These are phyloP conservation scores for Pharmacophagus antenor DNA, from an alignment of 2,888 invertebrate genomes.

Conservation along the genomic window DNA sequence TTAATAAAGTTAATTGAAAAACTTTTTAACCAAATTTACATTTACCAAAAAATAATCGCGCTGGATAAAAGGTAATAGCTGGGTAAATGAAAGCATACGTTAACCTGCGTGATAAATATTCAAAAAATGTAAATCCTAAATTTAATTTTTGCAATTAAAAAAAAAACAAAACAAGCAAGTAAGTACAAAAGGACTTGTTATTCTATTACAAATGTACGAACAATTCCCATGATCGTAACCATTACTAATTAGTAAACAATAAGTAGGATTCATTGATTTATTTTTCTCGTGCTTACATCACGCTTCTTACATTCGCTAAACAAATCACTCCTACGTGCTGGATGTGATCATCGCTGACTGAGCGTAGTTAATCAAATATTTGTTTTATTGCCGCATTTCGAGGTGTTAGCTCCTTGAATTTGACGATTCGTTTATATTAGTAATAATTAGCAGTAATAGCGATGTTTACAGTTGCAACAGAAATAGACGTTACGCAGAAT, in stretches of 20 bases:
- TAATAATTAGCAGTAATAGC: too few species aligned
- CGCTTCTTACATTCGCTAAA: slow-evolving; percentile 2
- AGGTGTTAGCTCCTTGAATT: slow-evolving; percentile 21
- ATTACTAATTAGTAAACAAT: slow-evolving; percentile 9
- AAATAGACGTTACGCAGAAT: background rate
- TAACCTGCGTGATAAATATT: too few species aligned
- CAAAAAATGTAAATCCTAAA: too few species aligned
- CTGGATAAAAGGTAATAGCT: too few species aligned
- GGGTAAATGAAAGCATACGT: too few species aligned
- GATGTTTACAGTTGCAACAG: background rate
- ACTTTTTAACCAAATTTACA: too few species aligned
- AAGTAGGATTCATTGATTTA: background rate
- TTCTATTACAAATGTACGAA: too few species aligned
- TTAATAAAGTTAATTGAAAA: too few species aligned
- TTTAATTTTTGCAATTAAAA: too few species aligned
- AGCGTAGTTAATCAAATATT: slow-evolving; percentile 27
- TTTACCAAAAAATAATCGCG: too few species aligned
- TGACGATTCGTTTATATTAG: background rate
- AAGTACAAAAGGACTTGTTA: too few species aligned
- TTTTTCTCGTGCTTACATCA: slow-evolving; percentile 8
- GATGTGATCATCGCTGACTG: slow-evolving; percentile 26
- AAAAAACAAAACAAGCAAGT: too few species aligned
- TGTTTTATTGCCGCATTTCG: slow-evolving; percentile 23
- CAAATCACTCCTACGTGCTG: slow-evolving; percentile 25
- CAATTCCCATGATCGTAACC: background rate